phyloP scores from a whole-genome alignment of 2,113 vertebrate genomes.

The Strix aluco region DNA sequence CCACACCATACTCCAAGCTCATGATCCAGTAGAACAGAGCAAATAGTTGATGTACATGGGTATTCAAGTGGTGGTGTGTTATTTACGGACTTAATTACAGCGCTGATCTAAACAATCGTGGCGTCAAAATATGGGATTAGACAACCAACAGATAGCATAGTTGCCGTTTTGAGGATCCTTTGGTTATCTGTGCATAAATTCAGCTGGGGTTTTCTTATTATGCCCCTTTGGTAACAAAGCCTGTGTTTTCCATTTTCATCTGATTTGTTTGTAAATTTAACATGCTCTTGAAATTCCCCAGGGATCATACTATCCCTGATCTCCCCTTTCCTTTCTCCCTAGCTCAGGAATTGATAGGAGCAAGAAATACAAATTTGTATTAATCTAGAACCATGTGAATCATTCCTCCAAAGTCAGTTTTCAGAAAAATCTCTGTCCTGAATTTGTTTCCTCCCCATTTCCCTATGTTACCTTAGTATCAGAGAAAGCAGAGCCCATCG shows the following conservation, averaged over 20 bases:
- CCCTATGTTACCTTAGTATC: neutral
- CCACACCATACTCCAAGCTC: neutral
- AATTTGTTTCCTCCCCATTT: neutral
- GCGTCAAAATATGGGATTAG: neutral
- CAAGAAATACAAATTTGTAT: neutral
- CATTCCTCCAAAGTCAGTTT: neutral
- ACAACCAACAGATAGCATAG: neutral
- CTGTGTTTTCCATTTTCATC: conserved; percentile 14
- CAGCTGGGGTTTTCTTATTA: neutral
- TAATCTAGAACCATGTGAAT: neutral
- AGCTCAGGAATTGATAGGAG: neutral
- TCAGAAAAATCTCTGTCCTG: neutral
- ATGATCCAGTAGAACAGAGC: neutral
- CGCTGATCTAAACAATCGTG: neutral
- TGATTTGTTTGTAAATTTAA: conserved; percentile 46
- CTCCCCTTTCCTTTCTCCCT: neutral
- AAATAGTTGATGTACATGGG: neutral
- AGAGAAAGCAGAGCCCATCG: neutral
- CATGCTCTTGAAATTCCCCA: conserved; percentile 44
- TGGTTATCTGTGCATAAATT: neutral
- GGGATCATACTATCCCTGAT: neutral
- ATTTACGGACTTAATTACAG: neutral
- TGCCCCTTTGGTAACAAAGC: neutral
- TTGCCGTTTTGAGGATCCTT: neutral
- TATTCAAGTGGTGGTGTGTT: neutral